These are phyloP conservation scores for Clivina fossor DNA, from an alignment of 2,888 invertebrate genomes.

Conservation along the genomic window DNA sequence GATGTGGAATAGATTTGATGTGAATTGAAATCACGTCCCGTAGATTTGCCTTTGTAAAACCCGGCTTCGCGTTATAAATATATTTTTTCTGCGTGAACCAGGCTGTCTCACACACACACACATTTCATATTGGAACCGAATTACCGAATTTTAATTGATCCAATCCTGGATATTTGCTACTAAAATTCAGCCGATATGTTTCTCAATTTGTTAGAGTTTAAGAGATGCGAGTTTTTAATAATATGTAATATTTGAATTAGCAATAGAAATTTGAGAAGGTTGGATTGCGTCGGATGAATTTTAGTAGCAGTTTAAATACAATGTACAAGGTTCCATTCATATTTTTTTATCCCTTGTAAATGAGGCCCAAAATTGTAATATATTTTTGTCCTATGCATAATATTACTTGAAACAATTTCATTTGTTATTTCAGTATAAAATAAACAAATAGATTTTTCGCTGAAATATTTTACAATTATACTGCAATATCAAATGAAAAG, in stretches of 20 bases:
- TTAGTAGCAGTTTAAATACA: too few relatives aligned
- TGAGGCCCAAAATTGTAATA: constrained; percentile 31
- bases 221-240: too few relatives aligned
- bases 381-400: constrained; percentile 33
- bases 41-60: constrained; percentile 49
- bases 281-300: too few relatives aligned
- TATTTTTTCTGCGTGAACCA: constrained; percentile 47
- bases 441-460: constrained; percentile 14
- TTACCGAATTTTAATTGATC: too few relatives aligned
- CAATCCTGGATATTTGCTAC: too few relatives aligned
- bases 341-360: constrained; percentile 34
- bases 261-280: too few relatives aligned
- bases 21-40: constrained; percentile 40
- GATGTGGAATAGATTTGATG: constrained; percentile 12
- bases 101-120: constrained; percentile 40
- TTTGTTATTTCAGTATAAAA: constrained; percentile 31
- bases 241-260: too few relatives aligned
- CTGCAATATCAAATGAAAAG: constrained; percentile 30
- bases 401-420: constrained; percentile 19
- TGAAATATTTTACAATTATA: constrained; percentile 23
- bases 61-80: constrained; percentile 48
- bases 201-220: too few relatives aligned
- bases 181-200: too few relatives aligned
- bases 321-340: too few relatives aligned
- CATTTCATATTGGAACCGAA: constrained; percentile 25